phyloP scores from a whole-genome alignment of 2,113 vertebrate species.

The Halcyon malimbica region DNA sequence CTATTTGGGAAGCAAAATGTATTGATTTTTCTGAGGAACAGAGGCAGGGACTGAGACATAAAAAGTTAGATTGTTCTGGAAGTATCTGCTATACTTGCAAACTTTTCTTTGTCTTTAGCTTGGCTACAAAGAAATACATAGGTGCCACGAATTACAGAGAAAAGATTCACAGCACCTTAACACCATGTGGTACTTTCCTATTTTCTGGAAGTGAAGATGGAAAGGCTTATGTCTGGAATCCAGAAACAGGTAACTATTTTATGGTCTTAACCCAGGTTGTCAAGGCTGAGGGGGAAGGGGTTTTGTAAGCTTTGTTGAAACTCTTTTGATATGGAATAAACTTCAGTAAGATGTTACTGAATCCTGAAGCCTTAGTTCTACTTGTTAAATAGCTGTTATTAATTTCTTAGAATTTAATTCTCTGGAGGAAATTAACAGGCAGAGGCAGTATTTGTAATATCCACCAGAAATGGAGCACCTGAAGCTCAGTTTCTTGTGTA shows the following conservation, averaged over 20 bases:
- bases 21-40: background rate
- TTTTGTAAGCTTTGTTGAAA: background rate
- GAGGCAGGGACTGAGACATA: background rate
- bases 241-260: constrained; percentile 87
- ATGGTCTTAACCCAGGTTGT: background rate
- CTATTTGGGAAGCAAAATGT: background rate
- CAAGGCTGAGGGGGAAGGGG: background rate
- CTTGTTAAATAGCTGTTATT: background rate
- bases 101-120: constrained; percentile 71
- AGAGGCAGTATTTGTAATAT: background rate
- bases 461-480: background rate
- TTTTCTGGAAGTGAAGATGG: constrained; percentile 97
- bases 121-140: constrained; percentile 89
- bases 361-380: background rate
- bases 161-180: constrained; percentile 91
- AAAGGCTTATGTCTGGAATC: constrained; percentile 93
- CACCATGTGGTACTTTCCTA: constrained; percentile 92
- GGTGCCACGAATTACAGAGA: constrained; percentile 94
- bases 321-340: background rate
- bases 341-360: background rate
- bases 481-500: background rate
- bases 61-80: background rate
- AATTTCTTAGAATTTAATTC: background rate
- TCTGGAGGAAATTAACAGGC: background rate
- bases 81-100: background rate